phyloP scores from a whole-genome alignment of 2,797 vertebrate species.

The Brotula barbata region DNA sequence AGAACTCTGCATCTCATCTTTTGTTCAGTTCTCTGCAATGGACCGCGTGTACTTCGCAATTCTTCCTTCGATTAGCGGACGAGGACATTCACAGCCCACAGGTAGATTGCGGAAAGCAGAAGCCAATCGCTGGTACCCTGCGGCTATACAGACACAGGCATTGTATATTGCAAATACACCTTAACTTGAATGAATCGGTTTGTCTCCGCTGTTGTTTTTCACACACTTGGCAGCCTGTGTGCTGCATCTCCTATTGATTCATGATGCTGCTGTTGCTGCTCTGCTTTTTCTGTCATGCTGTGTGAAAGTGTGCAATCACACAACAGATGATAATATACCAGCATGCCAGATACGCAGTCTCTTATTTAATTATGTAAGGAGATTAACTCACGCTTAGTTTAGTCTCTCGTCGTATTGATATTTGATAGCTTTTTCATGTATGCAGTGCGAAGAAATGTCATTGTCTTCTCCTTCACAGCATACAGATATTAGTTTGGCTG shows the following conservation, averaged over 20 bases:
- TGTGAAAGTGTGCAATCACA: conserved; percentile 28
- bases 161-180: conserved; percentile 2
- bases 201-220: conserved; percentile 34
- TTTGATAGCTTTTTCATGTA: conserved; percentile 26
- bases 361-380: conserved; percentile 43
- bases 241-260: conserved; percentile 50
- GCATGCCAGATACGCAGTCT: conserved; percentile 13
- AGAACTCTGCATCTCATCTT: conserved; percentile 12
- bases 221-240: conserved; percentile 41
- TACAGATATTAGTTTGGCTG: conserved; percentile 9
- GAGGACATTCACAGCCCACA: conserved; percentile 20
- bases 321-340: conserved; percentile 25
- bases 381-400: conserved; percentile 23
- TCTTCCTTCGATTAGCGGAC: conserved; percentile 37
- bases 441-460: no score
- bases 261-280: conserved; percentile 63
- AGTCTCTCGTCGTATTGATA: conserved; percentile 32
- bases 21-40: conserved; percentile 31
- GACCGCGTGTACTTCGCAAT: conserved; percentile 26
- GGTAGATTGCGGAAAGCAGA: conserved; percentile 40
- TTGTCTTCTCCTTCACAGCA: no score
- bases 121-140: conserved; percentile 36
- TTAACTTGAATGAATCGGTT: conserved; percentile 42
- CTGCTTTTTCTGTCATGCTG: not conserved
- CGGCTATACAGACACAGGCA: conserved; percentile 12